Base-by-base conservation (phyloP, 2,888 invertebrate genomes). In the Drosophila tripunctata region DNA sequence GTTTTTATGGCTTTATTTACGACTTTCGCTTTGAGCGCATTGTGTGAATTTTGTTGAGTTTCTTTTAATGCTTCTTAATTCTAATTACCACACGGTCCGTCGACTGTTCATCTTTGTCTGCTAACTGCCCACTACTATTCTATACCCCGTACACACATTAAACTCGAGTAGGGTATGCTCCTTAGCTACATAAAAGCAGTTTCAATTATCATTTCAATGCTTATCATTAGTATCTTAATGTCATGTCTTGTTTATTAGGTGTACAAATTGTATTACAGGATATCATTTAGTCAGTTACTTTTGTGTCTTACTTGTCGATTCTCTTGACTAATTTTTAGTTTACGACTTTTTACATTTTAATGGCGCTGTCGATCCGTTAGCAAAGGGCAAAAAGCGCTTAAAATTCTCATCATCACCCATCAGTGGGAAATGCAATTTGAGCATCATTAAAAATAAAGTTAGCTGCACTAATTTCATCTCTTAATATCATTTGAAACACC, bases 21-120 rank as follows among this genome's bases (percentile, higher is more conserved):
- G 82, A 83, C 75, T 69, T 66, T 65, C 54, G 48, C 61, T 63
- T 61, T 62, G 69, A 73, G 56, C 54, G 63, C 66, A 83, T 78
- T 81, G 85, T 81, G 82, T 81, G 82, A 78, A 85, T 68, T 75
- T 71, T 62, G 67, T 65, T 62, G 69, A 74, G 71, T 73, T 74
- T 77, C 64, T 78, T 78, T 81, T 84, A 81, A 81, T 81, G 77
- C 75, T 74, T 81, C 85, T 81, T 82, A 77, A 81, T 81, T 84
- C 85, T 81, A 84, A 81, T 81, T 84, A 81, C 81, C 85, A 75
- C 81, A 78, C 82, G 68, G 72, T 83, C 51, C 19, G 51, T 40
- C 64, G 68, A 78, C 78, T 81, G 65, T 73, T 65, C 72, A 73
- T 69, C 74, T 69, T 56, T 64, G 54, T 54, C 69, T 72, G 63